These are phyloP conservation scores for Melieria omissa DNA, from an alignment of 2,888 invertebrate species.

Conservation along the genomic window DNA sequence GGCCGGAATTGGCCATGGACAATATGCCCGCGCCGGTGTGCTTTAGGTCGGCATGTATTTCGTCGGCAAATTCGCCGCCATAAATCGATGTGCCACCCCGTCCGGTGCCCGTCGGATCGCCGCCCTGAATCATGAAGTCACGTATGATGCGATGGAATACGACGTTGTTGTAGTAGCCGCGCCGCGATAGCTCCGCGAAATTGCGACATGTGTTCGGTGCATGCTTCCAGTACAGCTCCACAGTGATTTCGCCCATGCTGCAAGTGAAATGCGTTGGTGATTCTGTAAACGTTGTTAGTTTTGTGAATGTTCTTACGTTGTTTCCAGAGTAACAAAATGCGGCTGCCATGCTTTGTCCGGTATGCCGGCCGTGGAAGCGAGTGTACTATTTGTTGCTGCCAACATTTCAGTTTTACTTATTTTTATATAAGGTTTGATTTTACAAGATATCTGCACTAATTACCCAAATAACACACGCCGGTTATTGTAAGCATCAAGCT, in stretches of 20 bases:
- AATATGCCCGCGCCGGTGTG: constrained; percentile 92
- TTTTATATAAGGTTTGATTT: neutral
- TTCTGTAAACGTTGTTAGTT: neutral
- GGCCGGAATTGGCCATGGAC: constrained; percentile 99
- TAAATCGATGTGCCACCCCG: constrained; percentile 97
- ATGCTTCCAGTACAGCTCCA: constrained; percentile 99
- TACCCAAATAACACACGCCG: neutral
- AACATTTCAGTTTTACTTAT: constrained; percentile 43
- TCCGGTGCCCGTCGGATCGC: constrained; percentile 97
- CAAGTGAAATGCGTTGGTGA: constrained; percentile 18
- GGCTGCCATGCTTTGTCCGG: constrained; percentile 93
- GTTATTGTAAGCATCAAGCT: no score
- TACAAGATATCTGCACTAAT: neutral
- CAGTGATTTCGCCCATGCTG: constrained; percentile 91
- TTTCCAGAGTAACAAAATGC: constrained; percentile 82
- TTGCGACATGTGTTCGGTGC: constrained; percentile 97
- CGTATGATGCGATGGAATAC: constrained; percentile 96
- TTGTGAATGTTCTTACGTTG: constrained; percentile 74
- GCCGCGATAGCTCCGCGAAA: constrained; percentile 91
- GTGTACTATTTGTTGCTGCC: constrained; percentile 46
- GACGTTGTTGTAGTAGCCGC: constrained; percentile 96
- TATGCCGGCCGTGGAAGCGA: constrained; percentile 70
- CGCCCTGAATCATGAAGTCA: constrained; percentile 94
- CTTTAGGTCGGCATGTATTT: constrained; percentile 92
- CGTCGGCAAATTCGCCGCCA: constrained; percentile 94